Percentiles rank a stretch among this genome's conserved stretches.
Evolutionary conservation across 2,888 invertebrate species (phyloP).

Genomic region (Ephialtes manifestator): DNA sequence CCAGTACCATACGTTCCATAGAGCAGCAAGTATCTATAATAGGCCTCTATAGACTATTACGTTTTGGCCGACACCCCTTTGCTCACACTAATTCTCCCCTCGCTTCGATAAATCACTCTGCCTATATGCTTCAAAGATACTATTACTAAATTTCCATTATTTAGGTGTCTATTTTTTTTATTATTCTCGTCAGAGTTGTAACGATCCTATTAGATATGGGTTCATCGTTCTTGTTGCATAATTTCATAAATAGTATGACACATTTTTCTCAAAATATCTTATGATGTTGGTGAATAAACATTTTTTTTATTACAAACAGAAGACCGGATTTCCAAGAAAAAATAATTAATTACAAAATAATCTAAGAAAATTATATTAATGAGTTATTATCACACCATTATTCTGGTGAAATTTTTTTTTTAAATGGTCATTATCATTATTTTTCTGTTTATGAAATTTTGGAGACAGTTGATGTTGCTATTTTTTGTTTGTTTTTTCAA

Average conservation of each 20-base stretch:
- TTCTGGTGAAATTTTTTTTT: too few relatives aligned
- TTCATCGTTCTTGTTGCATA: background rate
- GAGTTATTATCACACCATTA: too few relatives aligned
- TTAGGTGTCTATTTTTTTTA: background rate
- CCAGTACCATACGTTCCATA: constrained; percentile 3
- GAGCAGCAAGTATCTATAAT: background rate
- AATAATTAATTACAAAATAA: background rate
- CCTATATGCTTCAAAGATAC: background rate
- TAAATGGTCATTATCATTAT: too few relatives aligned
- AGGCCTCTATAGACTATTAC: background rate
- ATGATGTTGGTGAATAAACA: too few relatives aligned
- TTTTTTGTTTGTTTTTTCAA: too few relatives aligned
- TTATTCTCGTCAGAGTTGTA: background rate
- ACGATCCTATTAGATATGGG: too few relatives aligned
- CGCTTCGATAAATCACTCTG: background rate
- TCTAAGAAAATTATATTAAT: too few relatives aligned
- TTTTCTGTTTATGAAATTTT: too few relatives aligned
- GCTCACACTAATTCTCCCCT: background rate
- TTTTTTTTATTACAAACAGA: too few relatives aligned
- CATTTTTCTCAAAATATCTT: too few relatives aligned
- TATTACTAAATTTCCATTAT: background rate
- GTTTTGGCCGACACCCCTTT: constrained; percentile 1
- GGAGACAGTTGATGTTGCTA: too few relatives aligned
- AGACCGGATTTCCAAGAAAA: background rate
- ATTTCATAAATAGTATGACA: too few relatives aligned